Conservation (phyloP, 2,113 vertebrate species). For the Bungarus multicinctus region DNA sequence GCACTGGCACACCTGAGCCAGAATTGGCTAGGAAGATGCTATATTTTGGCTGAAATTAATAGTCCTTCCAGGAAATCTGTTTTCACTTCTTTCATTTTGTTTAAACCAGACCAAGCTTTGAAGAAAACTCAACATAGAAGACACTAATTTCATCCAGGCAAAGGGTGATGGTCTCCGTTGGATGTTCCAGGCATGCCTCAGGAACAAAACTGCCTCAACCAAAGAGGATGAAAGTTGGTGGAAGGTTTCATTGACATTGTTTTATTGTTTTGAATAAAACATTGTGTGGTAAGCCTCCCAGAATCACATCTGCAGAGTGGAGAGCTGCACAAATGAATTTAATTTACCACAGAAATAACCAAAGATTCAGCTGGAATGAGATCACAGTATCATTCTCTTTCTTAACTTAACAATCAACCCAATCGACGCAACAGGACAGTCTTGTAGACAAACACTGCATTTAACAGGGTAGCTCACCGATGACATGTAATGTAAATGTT, state of each 20-base stretch:
- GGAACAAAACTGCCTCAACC: background rate
- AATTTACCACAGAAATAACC: background rate
- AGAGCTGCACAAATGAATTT: background rate
- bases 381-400: background rate
- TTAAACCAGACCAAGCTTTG: background rate
- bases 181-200: background rate
- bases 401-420: background rate
- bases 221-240: background rate
- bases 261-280: background rate
- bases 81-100: background rate
- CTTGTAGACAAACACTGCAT: background rate
- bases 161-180: background rate
- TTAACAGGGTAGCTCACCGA: background rate
- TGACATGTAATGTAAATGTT: background rate
- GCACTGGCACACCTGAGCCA: background rate
- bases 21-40: background rate
- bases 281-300: background rate
- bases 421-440: background rate
- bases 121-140: rapidly evolving
- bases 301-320: background rate
- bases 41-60: background rate
- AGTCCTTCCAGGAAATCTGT: background rate
- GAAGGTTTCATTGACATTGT: background rate
- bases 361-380: background rate
- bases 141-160: background rate